phyloP scores from a whole-genome alignment of 2,113 vertebrate genomes.

The Patagioenas fasciata region DNA sequence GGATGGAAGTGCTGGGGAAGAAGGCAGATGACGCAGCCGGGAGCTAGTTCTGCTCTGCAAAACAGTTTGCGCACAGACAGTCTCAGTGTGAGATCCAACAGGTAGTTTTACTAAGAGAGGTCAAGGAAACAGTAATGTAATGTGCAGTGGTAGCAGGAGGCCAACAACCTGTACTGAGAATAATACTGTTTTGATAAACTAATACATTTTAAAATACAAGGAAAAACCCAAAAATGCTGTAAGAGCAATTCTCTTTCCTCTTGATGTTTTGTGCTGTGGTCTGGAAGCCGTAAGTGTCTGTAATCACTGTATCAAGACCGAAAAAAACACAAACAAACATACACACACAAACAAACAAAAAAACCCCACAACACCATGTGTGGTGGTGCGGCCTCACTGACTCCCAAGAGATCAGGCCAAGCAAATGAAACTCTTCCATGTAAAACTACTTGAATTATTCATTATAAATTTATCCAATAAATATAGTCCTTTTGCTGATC shows the following conservation, averaged over 20 bases:
- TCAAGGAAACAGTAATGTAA: neutral
- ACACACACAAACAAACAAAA: too few relatives aligned
- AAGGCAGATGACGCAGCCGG: neutral
- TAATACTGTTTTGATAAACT: neutral
- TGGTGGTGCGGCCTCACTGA: neutral
- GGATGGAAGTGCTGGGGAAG: neutral
- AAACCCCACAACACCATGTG: too few relatives aligned
- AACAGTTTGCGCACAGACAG: neutral
- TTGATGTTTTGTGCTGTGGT: neutral
- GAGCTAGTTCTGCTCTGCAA: neutral
- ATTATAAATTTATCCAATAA: neutral
- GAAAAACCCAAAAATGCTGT: neutral
- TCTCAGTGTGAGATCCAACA: neutral
- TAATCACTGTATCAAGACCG: neutral
- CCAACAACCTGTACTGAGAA: neutral
- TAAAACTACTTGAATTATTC: neutral
- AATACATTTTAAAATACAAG: neutral
- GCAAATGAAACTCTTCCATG: neutral
- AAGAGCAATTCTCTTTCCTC: neutral
- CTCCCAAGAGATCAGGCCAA: neutral
- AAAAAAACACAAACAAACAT: neutral
- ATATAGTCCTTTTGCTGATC: neutral
- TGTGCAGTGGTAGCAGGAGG: neutral
- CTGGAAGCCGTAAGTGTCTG: neutral
- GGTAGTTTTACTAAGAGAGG: neutral